phyloP scores from a whole-genome alignment of 92 coral and sea anemone species.

The Desmophyllum pertusum region DNA sequence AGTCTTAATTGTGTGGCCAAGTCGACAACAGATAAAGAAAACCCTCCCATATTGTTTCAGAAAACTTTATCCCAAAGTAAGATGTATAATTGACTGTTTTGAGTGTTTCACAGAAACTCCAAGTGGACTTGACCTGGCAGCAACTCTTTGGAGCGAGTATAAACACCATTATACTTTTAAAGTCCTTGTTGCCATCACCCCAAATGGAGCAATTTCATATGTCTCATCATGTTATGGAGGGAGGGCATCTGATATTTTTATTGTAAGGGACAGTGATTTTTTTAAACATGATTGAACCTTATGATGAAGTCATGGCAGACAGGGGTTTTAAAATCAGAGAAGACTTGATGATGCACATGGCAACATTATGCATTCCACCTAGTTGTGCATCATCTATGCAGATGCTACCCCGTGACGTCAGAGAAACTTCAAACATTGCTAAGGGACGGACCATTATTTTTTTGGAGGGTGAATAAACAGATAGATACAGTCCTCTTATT shows the following conservation, averaged over 20 bases:
- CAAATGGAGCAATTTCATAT: conserved; percentile 65
- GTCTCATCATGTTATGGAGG: conserved; percentile 75
- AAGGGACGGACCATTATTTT: conserved; percentile 72
- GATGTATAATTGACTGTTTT: conserved; percentile 68
- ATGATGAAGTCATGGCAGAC: conserved; percentile 76
- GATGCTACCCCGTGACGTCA: conserved; percentile 70
- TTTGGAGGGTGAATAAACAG: no score
- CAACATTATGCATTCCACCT: conserved; percentile 72
- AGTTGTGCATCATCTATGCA: conserved; percentile 62
- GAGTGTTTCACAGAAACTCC: conserved; percentile 75
- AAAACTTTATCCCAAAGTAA: conserved; percentile 58
- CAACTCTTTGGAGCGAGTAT: conserved; percentile 74
- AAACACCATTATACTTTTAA: conserved; percentile 71
- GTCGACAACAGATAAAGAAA: conserved; percentile 57
- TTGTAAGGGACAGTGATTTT: conserved; percentile 69
- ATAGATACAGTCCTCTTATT: no score
- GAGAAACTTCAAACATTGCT: conserved; percentile 75
- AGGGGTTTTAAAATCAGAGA: conserved; percentile 80
- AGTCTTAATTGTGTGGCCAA: conserved; percentile 68
- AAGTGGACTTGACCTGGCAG: conserved; percentile 65
- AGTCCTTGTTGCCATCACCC: conserved; percentile 70
- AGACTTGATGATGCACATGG: conserved; percentile 64
- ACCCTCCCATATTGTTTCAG: conserved; percentile 63
- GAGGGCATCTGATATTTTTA: conserved; percentile 65
- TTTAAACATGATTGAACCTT: conserved; percentile 61